phyloP scores from a whole-genome alignment of 23 tunicate genomes.

The Oikopleura dioica region DNA sequence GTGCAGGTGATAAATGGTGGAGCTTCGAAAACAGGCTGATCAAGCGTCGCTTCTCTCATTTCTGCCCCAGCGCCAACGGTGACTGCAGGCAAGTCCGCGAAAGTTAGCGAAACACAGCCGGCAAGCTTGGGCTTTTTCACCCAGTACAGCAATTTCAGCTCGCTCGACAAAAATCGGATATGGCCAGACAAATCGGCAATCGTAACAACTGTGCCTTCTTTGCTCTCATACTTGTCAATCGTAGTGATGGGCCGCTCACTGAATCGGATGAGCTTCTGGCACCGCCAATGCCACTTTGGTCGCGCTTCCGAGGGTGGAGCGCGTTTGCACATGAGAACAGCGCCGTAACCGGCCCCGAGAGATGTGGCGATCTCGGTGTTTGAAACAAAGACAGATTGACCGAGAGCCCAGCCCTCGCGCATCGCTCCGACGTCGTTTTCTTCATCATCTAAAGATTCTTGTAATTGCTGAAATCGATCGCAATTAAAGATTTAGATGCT shows the following conservation, averaged over 20 bases:
- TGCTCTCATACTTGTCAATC: neutral
- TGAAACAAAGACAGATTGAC: neutral
- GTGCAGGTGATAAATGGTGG: neutral
- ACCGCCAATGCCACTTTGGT: neutral
- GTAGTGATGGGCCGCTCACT: conserved; percentile 5
- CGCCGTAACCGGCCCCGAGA: neutral
- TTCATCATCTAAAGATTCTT: too few species aligned
- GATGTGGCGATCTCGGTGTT: neutral
- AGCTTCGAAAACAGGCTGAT: neutral
- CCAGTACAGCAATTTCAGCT: neutral
- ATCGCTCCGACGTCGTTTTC: neutral
- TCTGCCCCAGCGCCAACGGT: neutral
- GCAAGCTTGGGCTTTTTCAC: neutral
- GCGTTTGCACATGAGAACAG: too few species aligned
- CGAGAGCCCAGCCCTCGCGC: neutral
- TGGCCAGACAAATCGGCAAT: neutral
- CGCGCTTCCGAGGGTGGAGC: too few species aligned
- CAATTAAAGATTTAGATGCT: too few species aligned
- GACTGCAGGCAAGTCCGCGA: neutral
- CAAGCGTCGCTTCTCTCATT: neutral
- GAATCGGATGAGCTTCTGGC: neutral
- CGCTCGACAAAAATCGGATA: neutral
- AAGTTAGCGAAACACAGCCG: neutral
- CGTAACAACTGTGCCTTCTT: neutral
- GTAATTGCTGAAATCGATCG: too few species aligned